Percentiles rank a stretch among this genome's conserved stretches.
Evolutionary conservation across 23 tunicate species (phyloP).

Genomic region (Aplidium turbinatum): DNA sequence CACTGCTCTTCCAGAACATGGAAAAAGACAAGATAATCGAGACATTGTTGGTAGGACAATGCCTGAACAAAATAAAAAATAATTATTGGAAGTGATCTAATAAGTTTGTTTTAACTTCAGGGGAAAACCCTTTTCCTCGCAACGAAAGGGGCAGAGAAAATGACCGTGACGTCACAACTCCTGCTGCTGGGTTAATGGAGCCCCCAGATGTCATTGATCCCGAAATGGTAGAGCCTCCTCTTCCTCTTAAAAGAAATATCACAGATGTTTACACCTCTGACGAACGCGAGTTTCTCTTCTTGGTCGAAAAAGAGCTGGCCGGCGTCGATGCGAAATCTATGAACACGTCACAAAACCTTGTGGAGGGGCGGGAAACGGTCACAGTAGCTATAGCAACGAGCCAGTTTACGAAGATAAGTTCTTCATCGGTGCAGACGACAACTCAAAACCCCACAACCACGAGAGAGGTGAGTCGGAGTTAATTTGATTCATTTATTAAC

Average conservation of each 20-base stretch:
- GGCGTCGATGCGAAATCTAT: constrained; percentile 4
- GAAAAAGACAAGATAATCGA: no score
- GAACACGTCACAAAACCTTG: neutral
- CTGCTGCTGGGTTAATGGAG: no score
- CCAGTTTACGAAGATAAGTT: neutral
- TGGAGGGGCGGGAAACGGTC: neutral
- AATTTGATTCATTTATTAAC: no score
- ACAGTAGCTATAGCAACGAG: neutral
- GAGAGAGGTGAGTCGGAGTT: no score
- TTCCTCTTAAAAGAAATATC: neutral
- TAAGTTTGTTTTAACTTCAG: neutral
- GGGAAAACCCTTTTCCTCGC: neutral
- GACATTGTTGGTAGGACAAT: no score
- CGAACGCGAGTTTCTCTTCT: constrained; percentile 29
- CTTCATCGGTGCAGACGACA: neutral
- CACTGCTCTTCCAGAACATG: no score
- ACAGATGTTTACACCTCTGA: neutral
- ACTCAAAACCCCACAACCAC: no score
- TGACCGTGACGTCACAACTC: neutral
- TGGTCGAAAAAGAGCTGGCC: constrained; percentile 31
- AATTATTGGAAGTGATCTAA: no score
- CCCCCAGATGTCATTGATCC: no score
- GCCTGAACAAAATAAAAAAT: no score
- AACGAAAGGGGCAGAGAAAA: neutral
- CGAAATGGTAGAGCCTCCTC: no score